Evolutionary conservation across 2,797 vertebrate species (phyloP).

Genomic region (Threskiornis aethiopicus): DNA sequence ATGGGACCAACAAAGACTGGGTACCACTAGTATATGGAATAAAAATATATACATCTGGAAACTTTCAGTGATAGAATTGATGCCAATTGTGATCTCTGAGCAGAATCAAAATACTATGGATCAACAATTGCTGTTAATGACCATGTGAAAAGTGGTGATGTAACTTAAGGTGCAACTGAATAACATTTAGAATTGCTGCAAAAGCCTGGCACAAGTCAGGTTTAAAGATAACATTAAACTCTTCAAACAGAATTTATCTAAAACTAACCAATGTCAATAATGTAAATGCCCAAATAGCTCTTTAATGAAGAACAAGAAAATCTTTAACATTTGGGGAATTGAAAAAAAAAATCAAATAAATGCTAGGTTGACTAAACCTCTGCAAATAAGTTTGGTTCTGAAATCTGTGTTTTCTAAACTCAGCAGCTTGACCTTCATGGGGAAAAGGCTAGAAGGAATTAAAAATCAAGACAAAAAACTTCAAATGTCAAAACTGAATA

Average conservation of each 20-base stretch:
- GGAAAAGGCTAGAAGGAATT: background rate
- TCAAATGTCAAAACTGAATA: background rate
- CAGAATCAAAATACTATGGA: background rate
- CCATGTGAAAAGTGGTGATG: background rate
- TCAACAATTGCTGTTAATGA: background rate
- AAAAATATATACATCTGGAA: background rate
- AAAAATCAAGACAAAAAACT: background rate
- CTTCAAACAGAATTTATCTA: background rate
- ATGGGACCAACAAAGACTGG: background rate
- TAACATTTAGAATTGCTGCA: background rate
- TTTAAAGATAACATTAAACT: background rate
- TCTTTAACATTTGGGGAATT: background rate
- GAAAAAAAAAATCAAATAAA: background rate
- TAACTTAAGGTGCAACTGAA: background rate
- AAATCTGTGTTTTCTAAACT: background rate
- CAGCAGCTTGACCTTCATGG: background rate
- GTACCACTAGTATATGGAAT: background rate
- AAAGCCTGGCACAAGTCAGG: background rate
- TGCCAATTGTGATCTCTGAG: background rate
- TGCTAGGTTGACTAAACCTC: background rate
- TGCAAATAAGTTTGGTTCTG: background rate
- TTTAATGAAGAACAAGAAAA: background rate
- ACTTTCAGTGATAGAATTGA: background rate
- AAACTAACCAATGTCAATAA: background rate
- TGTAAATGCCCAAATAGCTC: background rate